phyloP scores from a whole-genome alignment of 2,797 vertebrate genomes.

The Tinamus major region DNA sequence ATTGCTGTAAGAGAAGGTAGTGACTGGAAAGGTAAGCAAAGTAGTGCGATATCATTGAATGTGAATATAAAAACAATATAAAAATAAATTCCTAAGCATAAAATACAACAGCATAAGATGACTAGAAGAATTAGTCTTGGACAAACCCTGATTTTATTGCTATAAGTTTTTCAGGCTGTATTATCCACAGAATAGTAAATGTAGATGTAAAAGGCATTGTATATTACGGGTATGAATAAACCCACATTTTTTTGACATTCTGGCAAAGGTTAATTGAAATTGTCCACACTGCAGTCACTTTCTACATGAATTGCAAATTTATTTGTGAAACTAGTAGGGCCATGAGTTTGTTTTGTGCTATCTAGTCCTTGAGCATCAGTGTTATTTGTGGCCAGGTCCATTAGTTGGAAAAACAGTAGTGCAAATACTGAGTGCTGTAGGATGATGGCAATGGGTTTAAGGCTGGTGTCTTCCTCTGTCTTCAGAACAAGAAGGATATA shows the following conservation, averaged over 20 bases:
- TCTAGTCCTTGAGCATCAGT: background rate
- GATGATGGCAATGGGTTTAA: background rate
- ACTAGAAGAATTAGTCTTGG: background rate
- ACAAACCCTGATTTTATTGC: rapidly evolving
- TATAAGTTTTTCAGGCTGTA: background rate
- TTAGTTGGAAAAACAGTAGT: background rate
- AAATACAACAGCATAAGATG: background rate
- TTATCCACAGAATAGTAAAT: background rate
- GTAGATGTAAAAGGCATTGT: background rate
- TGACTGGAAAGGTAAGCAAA: background rate
- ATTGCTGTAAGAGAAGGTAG: background rate
- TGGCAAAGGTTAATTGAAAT: background rate
- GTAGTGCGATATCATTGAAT: background rate
- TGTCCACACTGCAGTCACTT: background rate
- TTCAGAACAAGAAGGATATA: background rate
- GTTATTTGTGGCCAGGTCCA: background rate
- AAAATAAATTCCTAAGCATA: background rate
- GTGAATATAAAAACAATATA: background rate
- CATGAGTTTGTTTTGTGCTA: background rate
- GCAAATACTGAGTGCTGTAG: background rate
- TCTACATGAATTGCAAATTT: background rate
- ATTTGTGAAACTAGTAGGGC: background rate
- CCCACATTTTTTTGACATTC: background rate
- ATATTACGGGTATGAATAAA: background rate
- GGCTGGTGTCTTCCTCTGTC: background rate